phyloP scores from a whole-genome alignment of 30 jellyfish, hydroid and myxozoan species.

The Cassiopea andromeda region DNA sequence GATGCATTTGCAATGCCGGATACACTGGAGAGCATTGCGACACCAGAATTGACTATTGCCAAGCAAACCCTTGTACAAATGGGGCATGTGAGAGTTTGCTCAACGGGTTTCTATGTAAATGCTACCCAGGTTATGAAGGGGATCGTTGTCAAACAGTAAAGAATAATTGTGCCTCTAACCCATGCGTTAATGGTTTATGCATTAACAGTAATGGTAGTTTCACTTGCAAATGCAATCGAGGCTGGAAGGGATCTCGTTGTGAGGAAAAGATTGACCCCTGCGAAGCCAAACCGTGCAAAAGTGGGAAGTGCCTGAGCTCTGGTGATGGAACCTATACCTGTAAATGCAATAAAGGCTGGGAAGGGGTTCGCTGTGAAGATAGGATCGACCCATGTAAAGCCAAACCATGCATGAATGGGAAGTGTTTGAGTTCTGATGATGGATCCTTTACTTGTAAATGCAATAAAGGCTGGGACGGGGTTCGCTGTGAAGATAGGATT shows the following conservation, averaged over 20 bases:
- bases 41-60: slow-evolving; percentile 27
- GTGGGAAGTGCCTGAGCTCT: slow-evolving; percentile 35
- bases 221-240: slow-evolving; percentile 50
- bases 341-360: slow-evolving; percentile 26
- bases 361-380: slow-evolving; percentile 42
- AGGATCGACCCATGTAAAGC: slow-evolving; percentile 36
- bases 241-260: slow-evolving; percentile 53
- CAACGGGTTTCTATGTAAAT: slow-evolving; percentile 51
- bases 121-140: slow-evolving; percentile 45
- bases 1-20: slow-evolving; percentile 47
- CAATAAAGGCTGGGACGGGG: slow-evolving; percentile 60
- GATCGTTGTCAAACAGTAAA: slow-evolving; percentile 7
- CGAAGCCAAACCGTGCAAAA: slow-evolving; percentile 41
- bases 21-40: slow-evolving; percentile 57
- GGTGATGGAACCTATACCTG: slow-evolving; percentile 24
- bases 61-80: slow-evolving; percentile 50
- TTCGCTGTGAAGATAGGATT: slow-evolving; percentile 44
- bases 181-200: slow-evolving; percentile 50
- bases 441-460: slow-evolving; percentile 58
- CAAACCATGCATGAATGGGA: slow-evolving; percentile 64
- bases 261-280: slow-evolving; percentile 32
- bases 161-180: slow-evolving; percentile 46
- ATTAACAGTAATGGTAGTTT: slow-evolving; percentile 23
- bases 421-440: slow-evolving; percentile 15
- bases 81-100: slow-evolving; percentile 46